A percentile compares a stretch with the other conserved stretches of the same genome.
Conservation (phyloP, 2,888 invertebrate genomes). For the Fragum whitleyi region DNA sequence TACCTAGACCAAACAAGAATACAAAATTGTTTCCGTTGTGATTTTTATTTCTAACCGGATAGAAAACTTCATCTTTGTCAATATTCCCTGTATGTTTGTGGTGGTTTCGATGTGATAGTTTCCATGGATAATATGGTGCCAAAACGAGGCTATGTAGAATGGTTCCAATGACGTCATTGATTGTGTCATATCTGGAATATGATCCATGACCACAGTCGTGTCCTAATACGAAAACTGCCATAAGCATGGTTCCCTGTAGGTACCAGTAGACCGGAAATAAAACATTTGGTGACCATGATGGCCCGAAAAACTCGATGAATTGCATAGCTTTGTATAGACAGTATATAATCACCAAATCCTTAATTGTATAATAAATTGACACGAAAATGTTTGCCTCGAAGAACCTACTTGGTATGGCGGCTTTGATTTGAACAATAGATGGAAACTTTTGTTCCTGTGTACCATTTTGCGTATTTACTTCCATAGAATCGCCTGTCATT, state of each 20-base stretch:
- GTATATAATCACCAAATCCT: conserved; percentile 73
- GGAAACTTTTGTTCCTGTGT: conserved; percentile 69
- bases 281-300: conserved; percentile 35
- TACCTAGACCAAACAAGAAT: conserved; percentile 71
- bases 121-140: conserved; percentile 82
- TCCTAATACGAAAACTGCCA: conserved; percentile 80
- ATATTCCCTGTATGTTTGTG: conserved; percentile 83
- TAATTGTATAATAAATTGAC: conserved; percentile 79
- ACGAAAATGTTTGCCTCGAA: conserved; percentile 74
- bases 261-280: conserved; percentile 78
- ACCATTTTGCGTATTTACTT: neutral
- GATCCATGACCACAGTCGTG: conserved; percentile 83
- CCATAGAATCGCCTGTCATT: neutral
- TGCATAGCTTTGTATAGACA: conserved; percentile 57
- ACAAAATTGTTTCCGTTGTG: conserved; percentile 51
- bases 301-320: conserved; percentile 38
- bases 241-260: conserved; percentile 81
- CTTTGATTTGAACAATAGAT: conserved; percentile 79
- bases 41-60: conserved; percentile 74
- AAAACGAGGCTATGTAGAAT: conserved; percentile 78
- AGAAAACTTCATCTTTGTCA: conserved; percentile 83
- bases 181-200: conserved; percentile 74
- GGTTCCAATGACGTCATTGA: conserved; percentile 80
- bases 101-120: conserved; percentile 80
- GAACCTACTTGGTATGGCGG: conserved; percentile 76